Evolutionary conservation across 2,888 invertebrate genomes (phyloP), one percentile per base, ranked within the genome.

Genomic region (Carcina quercana): DNA sequence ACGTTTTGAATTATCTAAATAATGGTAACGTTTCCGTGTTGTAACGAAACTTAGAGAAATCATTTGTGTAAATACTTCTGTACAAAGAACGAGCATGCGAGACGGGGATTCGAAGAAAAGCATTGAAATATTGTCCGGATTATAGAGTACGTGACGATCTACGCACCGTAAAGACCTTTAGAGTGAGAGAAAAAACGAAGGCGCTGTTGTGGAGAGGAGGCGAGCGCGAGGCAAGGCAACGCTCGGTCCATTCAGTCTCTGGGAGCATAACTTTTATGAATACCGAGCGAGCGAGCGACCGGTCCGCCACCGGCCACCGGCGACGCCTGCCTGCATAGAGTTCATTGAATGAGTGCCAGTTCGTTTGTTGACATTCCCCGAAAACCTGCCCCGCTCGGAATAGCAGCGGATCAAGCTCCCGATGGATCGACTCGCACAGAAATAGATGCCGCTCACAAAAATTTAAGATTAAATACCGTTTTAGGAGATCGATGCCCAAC

Each of bases 341-440:
- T 82, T 82, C 79, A 83, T 72, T 80, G 80, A 78, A 78, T 79
- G 78, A 72, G 63, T 67, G 73, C 58, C 65, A 67, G 74, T 70
- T 66, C 72, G 79, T 79, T 78, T 83, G 82, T 82, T 83, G 82
- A 83, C 82, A 80, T 80, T 82, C 80, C 76, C 80, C 80, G 75
- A 82, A 82, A 83, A 83, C 82, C 79, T 78, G 82, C 78, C 74
- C 63, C 59, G 78, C 76, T 67, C 69, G 71, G 73, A 78, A 80
- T 79, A 80, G 73, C 71, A 51, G 60, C 61, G 65, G 57, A 61
- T 54, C 59, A 52, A 52, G 54, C 56, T 64, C 78, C 76, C 74
- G 69, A 66, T 71, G 64, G 63, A 74, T 65, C 72, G 74, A 72
- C 70, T 65, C 47, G 64, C 67, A 69, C 79, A 63, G 61, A 80